phyloP scores from a whole-genome alignment of 2,113 vertebrate genomes.

The Seriola rivoliana region DNA sequence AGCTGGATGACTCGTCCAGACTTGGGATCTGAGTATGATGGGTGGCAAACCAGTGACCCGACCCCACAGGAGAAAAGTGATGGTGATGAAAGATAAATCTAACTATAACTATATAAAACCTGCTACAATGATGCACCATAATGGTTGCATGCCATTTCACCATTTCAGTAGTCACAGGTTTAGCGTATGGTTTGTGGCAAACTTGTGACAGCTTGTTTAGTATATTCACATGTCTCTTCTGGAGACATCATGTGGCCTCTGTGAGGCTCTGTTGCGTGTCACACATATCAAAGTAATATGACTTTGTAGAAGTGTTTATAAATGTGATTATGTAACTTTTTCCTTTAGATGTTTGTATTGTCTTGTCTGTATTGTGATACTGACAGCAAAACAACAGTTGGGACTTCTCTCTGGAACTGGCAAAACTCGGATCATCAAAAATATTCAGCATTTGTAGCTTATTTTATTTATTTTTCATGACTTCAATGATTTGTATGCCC shows the following conservation, averaged over 20 bases:
- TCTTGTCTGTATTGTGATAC: neutral
- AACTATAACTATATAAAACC: neutral
- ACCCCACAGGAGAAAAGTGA: slow-evolving; percentile 95
- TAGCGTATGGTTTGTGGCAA: neutral
- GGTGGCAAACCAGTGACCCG: slow-evolving; percentile 94
- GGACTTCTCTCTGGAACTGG: neutral
- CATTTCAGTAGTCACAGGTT: neutral
- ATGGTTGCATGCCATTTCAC: neutral
- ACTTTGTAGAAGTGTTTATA: no score
- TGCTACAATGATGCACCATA: neutral
- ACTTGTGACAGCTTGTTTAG: neutral
- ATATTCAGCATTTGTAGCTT: neutral
- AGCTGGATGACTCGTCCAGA: slow-evolving; percentile 94
- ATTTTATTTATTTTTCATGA: neutral
- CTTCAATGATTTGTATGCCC: neutral
- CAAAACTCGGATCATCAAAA: neutral
- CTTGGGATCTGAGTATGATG: slow-evolving; percentile 82
- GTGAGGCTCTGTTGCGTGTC: neutral
- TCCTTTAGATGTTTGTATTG: neutral
- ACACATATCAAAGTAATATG: neutral
- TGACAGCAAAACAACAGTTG: neutral
- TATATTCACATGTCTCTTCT: neutral
- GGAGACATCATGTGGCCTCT: neutral
- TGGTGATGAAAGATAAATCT: slow-evolving; percentile 75
- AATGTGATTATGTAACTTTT: neutral